Conservation (phyloP, 2,113 vertebrate genomes). For the Paracanthobrama guichenoti region DNA sequence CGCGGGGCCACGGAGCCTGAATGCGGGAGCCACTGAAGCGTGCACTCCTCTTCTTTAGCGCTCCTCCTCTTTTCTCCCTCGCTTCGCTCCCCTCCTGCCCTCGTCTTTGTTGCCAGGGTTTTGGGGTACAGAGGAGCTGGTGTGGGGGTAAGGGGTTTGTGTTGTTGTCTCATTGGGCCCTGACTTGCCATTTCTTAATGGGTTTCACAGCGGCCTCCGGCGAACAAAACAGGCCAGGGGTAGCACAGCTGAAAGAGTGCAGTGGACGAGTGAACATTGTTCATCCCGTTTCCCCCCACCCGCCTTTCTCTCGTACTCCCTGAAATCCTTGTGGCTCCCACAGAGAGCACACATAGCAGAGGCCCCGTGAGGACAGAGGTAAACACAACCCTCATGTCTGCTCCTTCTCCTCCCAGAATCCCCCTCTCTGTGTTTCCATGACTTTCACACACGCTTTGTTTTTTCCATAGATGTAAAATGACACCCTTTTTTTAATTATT, state of each 20-base stretch:
- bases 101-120: slow-evolving; percentile 51
- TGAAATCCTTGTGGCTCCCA: slow-evolving; percentile 38
- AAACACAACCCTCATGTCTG: slow-evolving; percentile 62
- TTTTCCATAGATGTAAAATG: neutral
- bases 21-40: slow-evolving; percentile 69
- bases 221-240: slow-evolving; percentile 38
- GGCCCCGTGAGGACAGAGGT: slow-evolving; percentile 66
- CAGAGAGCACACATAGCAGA: slow-evolving; percentile 52
- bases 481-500: too few species aligned
- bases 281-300: slow-evolving; percentile 24
- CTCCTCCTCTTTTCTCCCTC: slow-evolving; percentile 57
- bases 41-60: slow-evolving; percentile 64
- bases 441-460: neutral
- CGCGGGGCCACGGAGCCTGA: slow-evolving; percentile 5
- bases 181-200: slow-evolving; percentile 55
- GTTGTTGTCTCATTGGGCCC: slow-evolving; percentile 50
- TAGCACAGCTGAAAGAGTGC: slow-evolving; percentile 48
- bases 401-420: neutral
- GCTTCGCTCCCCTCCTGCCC: slow-evolving; percentile 60
- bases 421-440: neutral
- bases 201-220: slow-evolving; percentile 46
- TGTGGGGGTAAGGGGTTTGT: slow-evolving; percentile 32
- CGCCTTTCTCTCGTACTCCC: slow-evolving; percentile 20
- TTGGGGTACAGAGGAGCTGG: slow-evolving; percentile 26
- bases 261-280: slow-evolving; percentile 52